These are phyloP conservation scores for Drosophila melanica DNA, from an alignment of 1,140 invertebrate genomes.

Conservation along the genomic window DNA sequence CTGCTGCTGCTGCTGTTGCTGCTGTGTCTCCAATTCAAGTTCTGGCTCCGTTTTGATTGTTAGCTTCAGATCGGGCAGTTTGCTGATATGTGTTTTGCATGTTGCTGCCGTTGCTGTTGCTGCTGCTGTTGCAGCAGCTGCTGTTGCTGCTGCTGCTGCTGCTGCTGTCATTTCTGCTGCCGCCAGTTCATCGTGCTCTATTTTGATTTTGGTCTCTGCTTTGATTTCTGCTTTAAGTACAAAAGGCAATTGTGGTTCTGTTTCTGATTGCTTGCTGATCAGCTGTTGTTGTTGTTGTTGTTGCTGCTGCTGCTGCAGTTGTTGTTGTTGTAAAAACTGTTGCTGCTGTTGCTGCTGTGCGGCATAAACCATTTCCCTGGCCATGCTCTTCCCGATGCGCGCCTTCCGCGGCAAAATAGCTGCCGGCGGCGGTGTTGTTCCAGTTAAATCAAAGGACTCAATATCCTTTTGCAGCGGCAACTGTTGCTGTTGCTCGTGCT, in stretches of 20 bases:
- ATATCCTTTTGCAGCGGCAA: constrained; percentile 45
- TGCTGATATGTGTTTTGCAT: constrained; percentile 71
- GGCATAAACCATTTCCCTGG: constrained; percentile 84
- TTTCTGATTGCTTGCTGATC: constrained; percentile 20
- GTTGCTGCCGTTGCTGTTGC: constrained; percentile 16
- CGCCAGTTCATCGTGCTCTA: constrained; percentile 72
- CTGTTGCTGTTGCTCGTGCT: constrained; percentile 42
- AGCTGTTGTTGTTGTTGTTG: constrained; percentile 36
- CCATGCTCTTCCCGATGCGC: constrained; percentile 89
- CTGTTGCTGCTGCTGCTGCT: constrained; percentile 46
- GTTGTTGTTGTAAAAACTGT: constrained; percentile 15
- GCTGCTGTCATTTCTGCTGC: constrained; percentile 9
- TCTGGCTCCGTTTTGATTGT: constrained; percentile 76
- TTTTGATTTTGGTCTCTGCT: constrained; percentile 83
- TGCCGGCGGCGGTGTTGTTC: constrained; percentile 45
- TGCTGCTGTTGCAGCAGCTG: constrained; percentile 13
- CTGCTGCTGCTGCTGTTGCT: not conserved
- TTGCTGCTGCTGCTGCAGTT: constrained; percentile 21
- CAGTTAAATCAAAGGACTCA: constrained; percentile 73
- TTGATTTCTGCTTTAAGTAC: constrained; percentile 83
- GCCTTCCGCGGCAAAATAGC: constrained; percentile 84
- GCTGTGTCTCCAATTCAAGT: constrained; percentile 15
- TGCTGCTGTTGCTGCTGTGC: constrained; percentile 50
- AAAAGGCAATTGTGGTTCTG: constrained; percentile 68
- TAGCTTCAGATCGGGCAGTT: constrained; percentile 79